Conservation (phyloP, 1,140 invertebrate genomes). For the Drosophila eugracilis region DNA sequence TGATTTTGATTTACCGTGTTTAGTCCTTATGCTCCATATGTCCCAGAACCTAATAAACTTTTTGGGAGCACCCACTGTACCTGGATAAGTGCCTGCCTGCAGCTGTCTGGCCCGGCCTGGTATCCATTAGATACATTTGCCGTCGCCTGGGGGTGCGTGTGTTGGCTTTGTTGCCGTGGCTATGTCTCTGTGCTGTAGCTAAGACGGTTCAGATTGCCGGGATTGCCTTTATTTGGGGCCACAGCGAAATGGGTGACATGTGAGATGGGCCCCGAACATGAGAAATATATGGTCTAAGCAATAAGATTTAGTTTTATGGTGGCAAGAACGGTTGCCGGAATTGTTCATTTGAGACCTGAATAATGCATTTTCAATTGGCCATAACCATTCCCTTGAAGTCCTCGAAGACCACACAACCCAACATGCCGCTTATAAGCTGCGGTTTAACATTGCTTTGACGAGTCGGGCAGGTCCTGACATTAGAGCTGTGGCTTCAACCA, state of each 20-base stretch:
- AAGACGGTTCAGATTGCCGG: conserved; percentile 26
- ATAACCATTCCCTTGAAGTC: conserved; percentile 17
- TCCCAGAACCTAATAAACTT: not conserved
- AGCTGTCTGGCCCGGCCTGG: conserved; percentile 46
- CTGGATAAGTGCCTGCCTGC: conserved; percentile 21
- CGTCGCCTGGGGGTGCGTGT: conserved; percentile 25
- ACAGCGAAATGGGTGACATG: conserved; percentile 40
- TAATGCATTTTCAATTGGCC: conserved; percentile 51
- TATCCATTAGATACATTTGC: conserved; percentile 73
- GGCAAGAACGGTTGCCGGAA: conserved; percentile 18
- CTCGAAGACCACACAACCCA: conserved; percentile 1
- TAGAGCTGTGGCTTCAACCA: conserved; percentile 35
- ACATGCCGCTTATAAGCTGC: conserved; percentile 15
- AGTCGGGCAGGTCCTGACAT: conserved; percentile 31
- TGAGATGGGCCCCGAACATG: conserved; percentile 1
- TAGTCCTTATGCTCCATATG: not conserved
- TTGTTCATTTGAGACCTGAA: conserved; percentile 45
- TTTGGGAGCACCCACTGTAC: conserved; percentile 15
- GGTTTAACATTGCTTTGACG: conserved; percentile 38
- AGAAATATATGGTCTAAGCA: conserved; percentile 3
- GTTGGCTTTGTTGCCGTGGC: conserved; percentile 14
- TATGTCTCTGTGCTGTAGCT: conserved; percentile 6
- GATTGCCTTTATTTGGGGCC: conserved; percentile 34
- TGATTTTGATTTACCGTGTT: no score
- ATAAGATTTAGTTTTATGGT: conserved; percentile 26